Evolutionary conservation across 2,888 invertebrate genomes (phyloP).

Genomic region (Barypeithes pellucidus): DNA sequence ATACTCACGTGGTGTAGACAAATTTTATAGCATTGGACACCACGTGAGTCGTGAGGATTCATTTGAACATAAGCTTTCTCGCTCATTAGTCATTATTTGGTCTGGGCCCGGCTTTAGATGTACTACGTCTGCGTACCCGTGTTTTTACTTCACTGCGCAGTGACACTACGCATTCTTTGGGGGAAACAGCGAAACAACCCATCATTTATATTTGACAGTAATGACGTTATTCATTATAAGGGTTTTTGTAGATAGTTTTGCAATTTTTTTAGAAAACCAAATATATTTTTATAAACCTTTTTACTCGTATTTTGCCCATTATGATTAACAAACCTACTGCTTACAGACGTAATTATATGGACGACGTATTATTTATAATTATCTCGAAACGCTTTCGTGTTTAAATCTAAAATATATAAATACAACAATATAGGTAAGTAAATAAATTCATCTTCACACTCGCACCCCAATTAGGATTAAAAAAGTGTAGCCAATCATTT

Average conservation of each 20-base stretch:
- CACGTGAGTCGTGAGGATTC: too few relatives aligned
- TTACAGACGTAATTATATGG: slow-evolving; percentile 63
- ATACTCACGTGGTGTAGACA: too few relatives aligned
- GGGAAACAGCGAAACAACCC: not conserved
- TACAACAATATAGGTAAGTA: slow-evolving; percentile 57
- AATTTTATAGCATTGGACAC: too few relatives aligned
- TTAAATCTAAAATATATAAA: slow-evolving; percentile 54
- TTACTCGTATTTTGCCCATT: slow-evolving; percentile 53
- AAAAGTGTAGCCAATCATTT: not conserved
- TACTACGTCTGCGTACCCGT: too few relatives aligned
- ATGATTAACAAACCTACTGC: slow-evolving; percentile 62
- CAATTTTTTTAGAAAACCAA: slow-evolving; percentile 25
- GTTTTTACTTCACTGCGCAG: too few relatives aligned
- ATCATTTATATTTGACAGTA: not conserved
- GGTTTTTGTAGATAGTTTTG: slow-evolving; percentile 34
- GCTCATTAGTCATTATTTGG: too few relatives aligned
- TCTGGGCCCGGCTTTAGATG: too few relatives aligned
- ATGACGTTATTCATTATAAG: slow-evolving; percentile 11
- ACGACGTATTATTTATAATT: slow-evolving; percentile 62
- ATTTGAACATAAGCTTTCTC: too few relatives aligned
- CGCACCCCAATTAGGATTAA: not conserved
- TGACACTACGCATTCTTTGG: too few relatives aligned
- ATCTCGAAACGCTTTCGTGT: slow-evolving; percentile 58
- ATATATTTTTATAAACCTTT: slow-evolving; percentile 42
- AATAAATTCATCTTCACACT: slow-evolving; percentile 8